Percentiles rank a stretch among this genome's conserved stretches.
Evolutionary conservation across 2,888 invertebrate genomes (phyloP).

Genomic region (Nephrotoma appendiculata): DNA sequence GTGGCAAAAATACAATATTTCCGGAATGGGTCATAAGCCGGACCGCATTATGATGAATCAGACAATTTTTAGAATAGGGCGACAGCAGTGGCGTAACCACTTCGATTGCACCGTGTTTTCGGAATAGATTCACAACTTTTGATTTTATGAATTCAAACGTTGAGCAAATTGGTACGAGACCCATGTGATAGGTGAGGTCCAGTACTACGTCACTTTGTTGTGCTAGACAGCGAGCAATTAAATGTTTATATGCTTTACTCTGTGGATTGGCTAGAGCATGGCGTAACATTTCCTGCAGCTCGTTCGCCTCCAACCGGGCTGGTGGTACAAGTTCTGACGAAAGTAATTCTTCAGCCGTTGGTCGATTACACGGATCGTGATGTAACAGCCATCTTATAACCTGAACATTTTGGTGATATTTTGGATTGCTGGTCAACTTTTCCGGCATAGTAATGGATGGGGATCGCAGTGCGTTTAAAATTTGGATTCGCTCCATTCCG

Average conservation of each 20-base stretch:
- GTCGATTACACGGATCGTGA: slow-evolving; percentile 71
- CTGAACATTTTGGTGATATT: slow-evolving; percentile 20
- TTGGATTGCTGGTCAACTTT: slow-evolving; percentile 33
- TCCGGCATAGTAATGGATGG: slow-evolving; percentile 51
- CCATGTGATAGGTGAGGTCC: slow-evolving; percentile 71
- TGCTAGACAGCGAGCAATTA: slow-evolving; percentile 36
- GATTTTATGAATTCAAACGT: slow-evolving; percentile 30
- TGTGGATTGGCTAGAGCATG: slow-evolving; percentile 70
- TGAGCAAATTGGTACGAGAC: slow-evolving; percentile 31
- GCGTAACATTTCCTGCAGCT: slow-evolving; percentile 65
- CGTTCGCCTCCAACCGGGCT: slow-evolving; percentile 70
- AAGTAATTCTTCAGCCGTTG: slow-evolving; percentile 72
- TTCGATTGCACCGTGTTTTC: slow-evolving; percentile 64
- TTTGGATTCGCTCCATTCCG: slow-evolving; percentile 66
- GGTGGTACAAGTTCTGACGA: slow-evolving; percentile 73
- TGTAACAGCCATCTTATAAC: slow-evolving; percentile 59
- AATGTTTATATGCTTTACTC: slow-evolving; percentile 60
- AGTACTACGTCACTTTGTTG: slow-evolving; percentile 29
- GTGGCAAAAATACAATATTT: slow-evolving; percentile 67
- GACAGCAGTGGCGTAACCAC: slow-evolving; percentile 67
- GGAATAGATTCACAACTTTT: slow-evolving; percentile 43
- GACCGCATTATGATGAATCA: slow-evolving; percentile 35
- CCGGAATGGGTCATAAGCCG: slow-evolving; percentile 83
- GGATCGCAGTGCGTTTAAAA: slow-evolving; percentile 49
- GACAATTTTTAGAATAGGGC: slow-evolving; percentile 47